Conservation (phyloP, 2,888 invertebrate genomes). For the Conchocele bisecta region DNA sequence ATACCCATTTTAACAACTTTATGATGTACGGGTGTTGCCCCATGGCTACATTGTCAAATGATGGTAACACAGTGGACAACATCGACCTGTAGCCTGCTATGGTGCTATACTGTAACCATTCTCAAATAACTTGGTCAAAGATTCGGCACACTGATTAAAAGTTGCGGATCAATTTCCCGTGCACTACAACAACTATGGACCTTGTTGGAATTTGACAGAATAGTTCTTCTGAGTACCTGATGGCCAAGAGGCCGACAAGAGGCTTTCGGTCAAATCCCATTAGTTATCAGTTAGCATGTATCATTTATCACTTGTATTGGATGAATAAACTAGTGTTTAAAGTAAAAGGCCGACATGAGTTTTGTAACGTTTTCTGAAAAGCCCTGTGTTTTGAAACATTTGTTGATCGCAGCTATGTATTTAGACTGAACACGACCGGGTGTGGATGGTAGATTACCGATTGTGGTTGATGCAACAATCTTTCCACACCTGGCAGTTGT, state of each 20-base stretch:
- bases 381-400: constrained; percentile 3
- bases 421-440: constrained; percentile 4
- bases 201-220: not conserved
- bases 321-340: too few species aligned
- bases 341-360: too few species aligned
- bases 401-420: constrained; percentile 19
- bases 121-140: not conserved
- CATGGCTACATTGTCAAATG: too few species aligned
- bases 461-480: not conserved
- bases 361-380: constrained; percentile 4
- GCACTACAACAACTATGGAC: too few species aligned
- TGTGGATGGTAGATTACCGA: constrained; percentile 5
- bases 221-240: too few species aligned
- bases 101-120: too few species aligned
- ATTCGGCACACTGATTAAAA: constrained; percentile 8
- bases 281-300: too few species aligned
- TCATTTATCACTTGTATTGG: too few species aligned
- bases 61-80: constrained; percentile 2
- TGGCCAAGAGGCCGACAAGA: constrained; percentile 1
- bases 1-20: constrained; percentile 2
- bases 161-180: constrained; percentile 19
- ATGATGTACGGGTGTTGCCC: constrained; percentile 5
- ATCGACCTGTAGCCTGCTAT: constrained; percentile 11
- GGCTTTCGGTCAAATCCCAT: too few species aligned
- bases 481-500: too few species aligned